These are phyloP conservation scores for Marcusenius ussheri DNA, from an alignment of 2,113 vertebrate species.

Conservation along the genomic window DNA sequence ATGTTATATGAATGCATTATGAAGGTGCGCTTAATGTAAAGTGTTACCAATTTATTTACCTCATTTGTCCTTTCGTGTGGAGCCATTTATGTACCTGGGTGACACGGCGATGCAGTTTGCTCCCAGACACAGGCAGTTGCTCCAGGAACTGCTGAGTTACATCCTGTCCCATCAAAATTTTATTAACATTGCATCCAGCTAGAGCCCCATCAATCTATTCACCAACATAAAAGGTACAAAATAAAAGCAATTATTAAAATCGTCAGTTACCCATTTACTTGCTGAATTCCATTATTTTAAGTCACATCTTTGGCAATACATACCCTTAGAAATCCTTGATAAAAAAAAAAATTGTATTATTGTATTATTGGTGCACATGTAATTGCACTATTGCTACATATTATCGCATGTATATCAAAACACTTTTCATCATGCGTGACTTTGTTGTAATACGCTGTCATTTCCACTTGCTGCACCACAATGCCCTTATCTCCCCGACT, in stretches of 20 bases:
- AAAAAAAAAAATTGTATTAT: background rate
- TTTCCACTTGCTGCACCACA: background rate
- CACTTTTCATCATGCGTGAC: background rate
- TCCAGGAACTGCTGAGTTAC: background rate
- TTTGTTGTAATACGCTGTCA: background rate
- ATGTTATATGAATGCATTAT: too few relatives aligned
- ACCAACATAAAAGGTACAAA: background rate
- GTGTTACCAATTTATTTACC: background rate
- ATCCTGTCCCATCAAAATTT: background rate
- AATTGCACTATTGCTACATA: background rate
- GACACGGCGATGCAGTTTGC: background rate
- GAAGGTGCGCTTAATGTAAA: too few relatives aligned
- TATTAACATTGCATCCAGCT: background rate
- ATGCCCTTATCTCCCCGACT: background rate
- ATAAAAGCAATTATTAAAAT: background rate
- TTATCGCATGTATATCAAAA: background rate
- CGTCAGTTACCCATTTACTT: background rate
- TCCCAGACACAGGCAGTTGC: background rate
- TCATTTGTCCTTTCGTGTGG: too few relatives aligned
- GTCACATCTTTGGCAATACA: background rate
- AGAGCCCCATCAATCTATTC: background rate
- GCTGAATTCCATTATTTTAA: background rate
- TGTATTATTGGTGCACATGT: too few relatives aligned
- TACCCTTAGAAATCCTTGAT: background rate
- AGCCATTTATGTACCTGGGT: background rate